A percentile compares a stretch with the other conserved stretches of the same genome.
Evolutionary conservation across 2,113 vertebrate genomes (phyloP).

Genomic region (Gulo gulo): DNA sequence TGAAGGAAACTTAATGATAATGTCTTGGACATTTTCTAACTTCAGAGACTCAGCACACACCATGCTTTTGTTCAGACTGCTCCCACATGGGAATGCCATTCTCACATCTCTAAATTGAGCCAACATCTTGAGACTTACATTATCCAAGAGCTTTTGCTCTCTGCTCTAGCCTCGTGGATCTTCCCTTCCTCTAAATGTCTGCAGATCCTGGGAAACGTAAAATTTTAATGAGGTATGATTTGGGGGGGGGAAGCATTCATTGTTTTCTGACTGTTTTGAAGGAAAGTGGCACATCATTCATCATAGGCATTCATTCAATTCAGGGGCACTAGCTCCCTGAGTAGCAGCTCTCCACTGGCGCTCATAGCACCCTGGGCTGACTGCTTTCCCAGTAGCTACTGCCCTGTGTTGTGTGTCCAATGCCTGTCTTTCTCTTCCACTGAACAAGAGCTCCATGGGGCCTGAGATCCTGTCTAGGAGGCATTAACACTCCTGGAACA

Average conservation of each 20-base stretch:
- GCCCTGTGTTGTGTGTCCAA: not conserved
- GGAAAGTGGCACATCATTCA: not conserved
- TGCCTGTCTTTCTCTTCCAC: not conserved
- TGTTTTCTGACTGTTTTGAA: not conserved
- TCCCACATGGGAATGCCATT: not conserved
- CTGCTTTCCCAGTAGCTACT: not conserved
- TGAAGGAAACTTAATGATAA: conserved; percentile 3
- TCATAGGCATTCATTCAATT: not conserved
- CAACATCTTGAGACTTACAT: not conserved
- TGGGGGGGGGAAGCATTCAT: not conserved
- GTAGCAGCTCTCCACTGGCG: not conserved
- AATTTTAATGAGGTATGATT: not conserved
- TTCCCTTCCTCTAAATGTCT: not conserved
- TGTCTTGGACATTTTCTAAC: not conserved
- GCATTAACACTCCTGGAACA: not conserved
- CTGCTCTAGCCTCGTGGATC: not conserved
- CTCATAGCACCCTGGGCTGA: not conserved
- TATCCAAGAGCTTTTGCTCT: not conserved
- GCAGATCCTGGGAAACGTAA: not conserved
- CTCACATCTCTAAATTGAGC: not conserved
- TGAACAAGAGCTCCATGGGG: not conserved
- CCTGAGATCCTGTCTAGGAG: not conserved
- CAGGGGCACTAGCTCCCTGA: not conserved
- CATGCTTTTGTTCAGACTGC: not conserved
- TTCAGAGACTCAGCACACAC: not conserved